Evolutionary conservation across 2,888 invertebrate species (phyloP).

Genomic region (Hypena proboscidalis): DNA sequence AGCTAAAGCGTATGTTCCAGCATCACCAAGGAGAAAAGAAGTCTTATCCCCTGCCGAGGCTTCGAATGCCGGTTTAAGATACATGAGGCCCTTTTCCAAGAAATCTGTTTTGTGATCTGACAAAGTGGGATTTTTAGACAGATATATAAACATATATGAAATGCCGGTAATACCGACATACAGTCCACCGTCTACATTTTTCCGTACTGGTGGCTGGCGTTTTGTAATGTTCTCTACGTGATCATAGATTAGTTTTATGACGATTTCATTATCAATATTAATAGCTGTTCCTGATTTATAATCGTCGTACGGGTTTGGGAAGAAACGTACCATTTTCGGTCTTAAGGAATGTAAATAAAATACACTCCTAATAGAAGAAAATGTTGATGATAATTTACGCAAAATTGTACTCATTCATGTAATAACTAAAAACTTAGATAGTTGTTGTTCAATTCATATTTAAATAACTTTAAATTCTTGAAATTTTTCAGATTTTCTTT

Average conservation of each 20-base stretch:
- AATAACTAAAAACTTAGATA: too few species aligned
- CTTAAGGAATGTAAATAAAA: constrained; percentile 42
- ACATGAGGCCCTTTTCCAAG: constrained; percentile 86
- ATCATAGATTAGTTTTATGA: constrained; percentile 60
- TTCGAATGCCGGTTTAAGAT: constrained; percentile 86
- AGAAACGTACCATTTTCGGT: constrained; percentile 73
- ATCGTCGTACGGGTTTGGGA: constrained; percentile 70
- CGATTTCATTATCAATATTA: constrained; percentile 51
- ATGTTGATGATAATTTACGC: constrained; percentile 34
- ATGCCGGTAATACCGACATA: constrained; percentile 90
- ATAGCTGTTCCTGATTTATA: constrained; percentile 45
- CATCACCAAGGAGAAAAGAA: constrained; percentile 92
- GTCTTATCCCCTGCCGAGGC: constrained; percentile 86
- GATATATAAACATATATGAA: constrained; percentile 90
- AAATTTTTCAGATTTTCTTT: constrained; percentile 4
- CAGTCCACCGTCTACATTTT: constrained; percentile 86
- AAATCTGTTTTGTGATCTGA: constrained; percentile 72
- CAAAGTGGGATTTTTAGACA: constrained; percentile 85
- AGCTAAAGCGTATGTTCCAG: constrained; percentile 91
- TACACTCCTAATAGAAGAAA: constrained; percentile 43
- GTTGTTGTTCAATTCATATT: too few species aligned
- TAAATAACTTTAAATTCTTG: too few species aligned
- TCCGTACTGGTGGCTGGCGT: constrained; percentile 60
- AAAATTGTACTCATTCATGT: constrained; percentile 49
- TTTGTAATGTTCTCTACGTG: constrained; percentile 64